These are phyloP conservation scores for Sturnus vulgaris DNA, from an alignment of 2,113 vertebrate genomes.

Conservation along the genomic window DNA sequence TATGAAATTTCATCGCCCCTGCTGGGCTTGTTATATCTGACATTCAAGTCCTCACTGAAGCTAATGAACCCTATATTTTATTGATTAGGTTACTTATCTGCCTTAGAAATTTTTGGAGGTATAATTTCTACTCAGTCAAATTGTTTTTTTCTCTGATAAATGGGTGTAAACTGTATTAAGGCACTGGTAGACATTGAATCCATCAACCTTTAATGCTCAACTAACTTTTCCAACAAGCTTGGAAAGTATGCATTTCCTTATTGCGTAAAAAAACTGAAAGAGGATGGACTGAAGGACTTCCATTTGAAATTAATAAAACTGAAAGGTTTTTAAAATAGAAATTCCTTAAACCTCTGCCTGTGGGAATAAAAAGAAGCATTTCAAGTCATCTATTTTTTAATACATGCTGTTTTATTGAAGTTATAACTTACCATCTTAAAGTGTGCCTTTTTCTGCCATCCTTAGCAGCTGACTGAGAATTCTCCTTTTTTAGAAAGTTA, in stretches of 20 bases:
- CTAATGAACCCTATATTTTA: conserved; percentile 25
- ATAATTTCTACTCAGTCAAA: not conserved
- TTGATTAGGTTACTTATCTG: not conserved
- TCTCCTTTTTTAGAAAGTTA: not conserved
- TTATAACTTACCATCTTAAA: not conserved
- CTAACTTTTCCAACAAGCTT: not conserved
- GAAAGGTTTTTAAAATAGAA: not conserved
- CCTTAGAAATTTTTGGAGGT: not conserved
- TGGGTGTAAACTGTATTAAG: not conserved
- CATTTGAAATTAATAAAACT: not conserved
- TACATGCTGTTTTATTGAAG: not conserved
- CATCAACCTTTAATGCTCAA: not conserved
- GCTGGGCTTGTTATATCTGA: conserved; percentile 6
- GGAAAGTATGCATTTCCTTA: not conserved
- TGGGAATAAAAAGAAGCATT: not conserved
- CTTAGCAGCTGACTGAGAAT: not conserved
- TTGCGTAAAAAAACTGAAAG: not conserved
- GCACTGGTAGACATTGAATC: not conserved
- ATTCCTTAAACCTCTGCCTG: not conserved
- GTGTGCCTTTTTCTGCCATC: not conserved
- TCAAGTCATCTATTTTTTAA: not conserved
- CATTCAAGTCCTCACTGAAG: conserved; percentile 11
- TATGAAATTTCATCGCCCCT: conserved; percentile 8
- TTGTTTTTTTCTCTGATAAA: not conserved
- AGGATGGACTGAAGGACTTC: not conserved